Evolutionary conservation across 2,113 vertebrate species (phyloP), one percentile per base, ranked within the genome.

Genomic region (Oreocharis arfaki): DNA sequence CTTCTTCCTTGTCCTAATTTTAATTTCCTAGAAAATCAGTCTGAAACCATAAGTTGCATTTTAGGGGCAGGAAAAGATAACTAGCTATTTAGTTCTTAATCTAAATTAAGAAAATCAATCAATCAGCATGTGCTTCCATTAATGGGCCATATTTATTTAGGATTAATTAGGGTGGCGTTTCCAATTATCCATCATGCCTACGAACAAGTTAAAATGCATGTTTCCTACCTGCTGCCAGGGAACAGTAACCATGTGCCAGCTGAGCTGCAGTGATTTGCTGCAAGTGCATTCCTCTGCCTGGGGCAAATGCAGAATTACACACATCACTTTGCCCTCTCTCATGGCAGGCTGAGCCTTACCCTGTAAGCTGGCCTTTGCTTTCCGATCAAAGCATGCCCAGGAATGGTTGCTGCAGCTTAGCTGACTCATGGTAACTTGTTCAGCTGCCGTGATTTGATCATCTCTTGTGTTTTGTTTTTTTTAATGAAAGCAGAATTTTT

Each of bases 371-470:
- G 26, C 24, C 26, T 89, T 80, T 70, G 20, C 63, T 57, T 82
- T 35, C 37, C 76, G 53, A 87, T 37, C 80, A 93, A 85, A 88
- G 32, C 26, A 50, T 46, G 55, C 71, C 46, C 71, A 83, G n/a
- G 49, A 50, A 85, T 17, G 71, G 67, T 50, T 77, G 41, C 88
- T 55, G 70, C 55, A 80, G 32, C 52, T 92, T 53, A 83, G 88
- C 88, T 92, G 96, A 96, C 86, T 95, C 96, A 94, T 42, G 68
- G 47, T 86, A 73, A 94, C 63, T 93, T 93, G 79, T 73, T 83
- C 63, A 85, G 83, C 67, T 65, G 46, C 26, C 89, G 59, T 86
- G 83, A 93, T 67, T 93, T 83, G 83, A 83, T 90, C n/a, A 80
- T 80, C 50, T 70, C 53, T 60, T 68, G 69, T 26, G 4, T 52